These are phyloP conservation scores for Tigriopus californicus DNA, from an alignment of 2,888 invertebrate genomes.

Conservation along the genomic window DNA sequence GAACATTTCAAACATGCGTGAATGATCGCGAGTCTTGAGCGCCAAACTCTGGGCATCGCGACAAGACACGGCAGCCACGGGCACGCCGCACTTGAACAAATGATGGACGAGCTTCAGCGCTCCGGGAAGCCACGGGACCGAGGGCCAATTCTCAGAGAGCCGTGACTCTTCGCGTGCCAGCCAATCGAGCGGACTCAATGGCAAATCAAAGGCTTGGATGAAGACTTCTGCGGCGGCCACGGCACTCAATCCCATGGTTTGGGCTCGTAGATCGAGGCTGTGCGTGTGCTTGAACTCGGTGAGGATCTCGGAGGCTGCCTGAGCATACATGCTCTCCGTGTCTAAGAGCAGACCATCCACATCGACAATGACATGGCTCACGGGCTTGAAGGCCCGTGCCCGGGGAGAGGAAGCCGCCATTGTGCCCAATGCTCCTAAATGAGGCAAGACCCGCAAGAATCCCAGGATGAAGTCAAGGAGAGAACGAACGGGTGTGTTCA, in stretches of 20 bases:
- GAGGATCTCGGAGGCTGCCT: neutral
- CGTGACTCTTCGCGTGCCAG: neutral
- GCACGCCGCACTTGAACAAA: neutral
- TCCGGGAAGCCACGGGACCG: neutral
- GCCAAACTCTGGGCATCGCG: neutral
- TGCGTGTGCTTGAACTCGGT: neutral
- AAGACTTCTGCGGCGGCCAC: neutral
- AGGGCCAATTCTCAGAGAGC: neutral
- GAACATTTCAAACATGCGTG: neutral
- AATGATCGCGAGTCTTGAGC: constrained; percentile 3
- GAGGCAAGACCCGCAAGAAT: too few relatives aligned
- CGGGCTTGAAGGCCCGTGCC: too few relatives aligned
- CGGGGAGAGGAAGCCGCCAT: too few relatives aligned
- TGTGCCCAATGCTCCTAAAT: too few relatives aligned
- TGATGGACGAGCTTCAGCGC: neutral
- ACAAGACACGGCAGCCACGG: constrained; percentile 4
- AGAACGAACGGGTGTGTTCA: too few relatives aligned
- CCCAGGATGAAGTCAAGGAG: too few relatives aligned
- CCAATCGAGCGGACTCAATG: neutral
- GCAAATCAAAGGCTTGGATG: neutral
- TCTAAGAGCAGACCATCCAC: neutral
- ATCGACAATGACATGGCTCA: constrained; percentile 19
- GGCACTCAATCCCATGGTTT: neutral
- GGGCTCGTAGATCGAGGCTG: neutral
- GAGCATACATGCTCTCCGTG: neutral